Conservation (phyloP, 2,888 invertebrate genomes). For the Tachystola acroxantha region DNA sequence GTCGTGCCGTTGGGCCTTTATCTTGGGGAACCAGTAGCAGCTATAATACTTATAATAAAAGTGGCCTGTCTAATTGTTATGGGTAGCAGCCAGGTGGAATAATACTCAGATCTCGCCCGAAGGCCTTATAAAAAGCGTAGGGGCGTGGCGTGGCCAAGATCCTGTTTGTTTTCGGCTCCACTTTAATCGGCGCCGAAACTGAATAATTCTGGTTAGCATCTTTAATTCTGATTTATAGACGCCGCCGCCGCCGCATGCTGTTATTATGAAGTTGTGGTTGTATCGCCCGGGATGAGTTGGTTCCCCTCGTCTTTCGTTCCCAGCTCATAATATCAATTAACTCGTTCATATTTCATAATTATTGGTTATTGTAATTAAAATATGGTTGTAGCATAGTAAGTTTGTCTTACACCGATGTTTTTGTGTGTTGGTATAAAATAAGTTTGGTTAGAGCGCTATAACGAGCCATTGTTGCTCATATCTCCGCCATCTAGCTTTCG, state of each 20-base stretch:
- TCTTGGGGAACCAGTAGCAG: constrained; percentile 51
- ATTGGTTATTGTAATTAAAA: constrained; percentile 17
- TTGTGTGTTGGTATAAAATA: constrained; percentile 17
- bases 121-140: constrained; percentile 39
- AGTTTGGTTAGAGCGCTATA: constrained; percentile 21
- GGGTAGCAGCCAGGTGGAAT: constrained; percentile 43
- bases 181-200: constrained; percentile 62
- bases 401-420: background rate
- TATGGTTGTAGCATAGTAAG: constrained; percentile 10
- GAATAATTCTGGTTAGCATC: constrained; percentile 52
- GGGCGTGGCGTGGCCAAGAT: constrained; percentile 41
- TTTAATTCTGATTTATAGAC: constrained; percentile 72
- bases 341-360: constrained; percentile 48
- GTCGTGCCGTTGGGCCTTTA: constrained; percentile 37
- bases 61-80: constrained; percentile 46
- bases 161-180: constrained; percentile 68
- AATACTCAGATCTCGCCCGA: constrained; percentile 38
- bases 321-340: constrained; percentile 69
- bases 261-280: constrained; percentile 60
- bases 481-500: constrained; percentile 33
- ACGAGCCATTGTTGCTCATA: constrained; percentile 40
- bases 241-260: constrained; percentile 57
- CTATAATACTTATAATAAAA: constrained; percentile 31
- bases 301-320: constrained; percentile 47
- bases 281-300: constrained; percentile 45